Base-by-base conservation (phyloP, 2,797 vertebrate species). In the Zonotrichia albicollis region DNA sequence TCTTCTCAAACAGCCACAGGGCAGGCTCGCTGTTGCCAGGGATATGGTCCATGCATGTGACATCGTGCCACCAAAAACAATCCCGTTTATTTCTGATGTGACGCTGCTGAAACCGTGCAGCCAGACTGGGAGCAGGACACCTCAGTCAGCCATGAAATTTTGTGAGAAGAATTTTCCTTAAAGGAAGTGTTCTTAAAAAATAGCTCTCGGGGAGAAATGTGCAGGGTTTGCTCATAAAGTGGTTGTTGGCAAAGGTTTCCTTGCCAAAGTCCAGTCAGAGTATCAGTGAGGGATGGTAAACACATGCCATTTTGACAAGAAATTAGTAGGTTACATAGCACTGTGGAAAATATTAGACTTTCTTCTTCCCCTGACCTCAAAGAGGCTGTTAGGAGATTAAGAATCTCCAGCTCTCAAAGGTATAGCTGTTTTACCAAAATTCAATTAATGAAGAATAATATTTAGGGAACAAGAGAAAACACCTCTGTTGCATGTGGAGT, bases 11-110 rank as follows among this genome's bases (percentile, higher is more conserved):
- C 61, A 79, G 93, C 87, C 55, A 26, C 27, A 86, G 89, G 92
- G 76, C 92, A 93, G 79, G 48, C 93, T 88, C 5, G 10, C 93
- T 94, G 94, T 95, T 96, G 92, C 95, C 94, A 93, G 72, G 96
- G 95, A 92, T 94, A 95, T 94, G 45, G 84, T 26, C 48, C 78
- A 75, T 95, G 94, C 82, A 95, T 92, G 96, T 12, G 51, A 94
- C 94, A 94, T 58, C 1, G 6, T 85, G 93, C 75, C 84, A 87
- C 76, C 1, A 13, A 48, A 90, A 91, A 91, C 94, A 94, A 95
- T 96, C 76, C 46, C 38, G 10, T 79, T 93, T 32, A 38, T 75
- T 85, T 75, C 80, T 38, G 58, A 11, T 32, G 38, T 13, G 54
- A 57, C 17, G 40, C 53, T 54, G 78, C 90, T 89, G 81, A 58